Base-by-base conservation (phyloP, 2,888 invertebrate species). In the Patella caerulea region DNA sequence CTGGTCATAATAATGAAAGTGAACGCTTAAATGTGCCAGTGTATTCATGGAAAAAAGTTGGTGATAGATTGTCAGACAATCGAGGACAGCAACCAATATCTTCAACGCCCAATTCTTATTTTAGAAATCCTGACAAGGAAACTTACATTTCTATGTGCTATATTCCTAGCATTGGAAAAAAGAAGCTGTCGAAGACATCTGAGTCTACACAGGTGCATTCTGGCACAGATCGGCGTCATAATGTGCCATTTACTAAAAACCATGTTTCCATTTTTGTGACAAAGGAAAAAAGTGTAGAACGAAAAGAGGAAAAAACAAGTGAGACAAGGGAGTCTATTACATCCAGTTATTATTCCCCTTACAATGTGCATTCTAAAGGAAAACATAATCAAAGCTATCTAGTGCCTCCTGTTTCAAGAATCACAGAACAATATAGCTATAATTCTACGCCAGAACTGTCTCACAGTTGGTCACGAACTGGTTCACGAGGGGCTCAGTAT, bases 71-170 rank as follows among this genome's bases (percentile, higher is more conserved):
- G 14, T 24, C 11, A 65, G 65, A 65, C 15, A 24, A 65, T 11
- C 19, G 19, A 65, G 24, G 24, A 19, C 19, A 65, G 14, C 19
- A 65, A 19, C 65, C 24, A 19, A 19, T 24, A 65, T 65, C 65
- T 24, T 45, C 45, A 45, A 45, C 45, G 7, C 45, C 45, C 45
- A 45, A 45, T 9, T 45, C 45, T 45, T 45, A 45, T 45, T 45
- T 45, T 45, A 45, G 45, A 45, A 45, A 45, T 45, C 19, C 19
- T 12, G 19, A n/a, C 3, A 65, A 65, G 24, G 19, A 19, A 65
- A 65, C 65, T 52, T 82, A 72, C 69, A 72, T 82, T 65, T 78
- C 78, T 14, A 77, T 72, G 75, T 79, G 79, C 45, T 82, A 79
- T 70, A 79, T 82, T 54, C 82, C 82, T 9, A 29, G 73, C 29